phyloP scores from a whole-genome alignment of 2,888 invertebrate genomes.

The Creontiades dilutus region DNA sequence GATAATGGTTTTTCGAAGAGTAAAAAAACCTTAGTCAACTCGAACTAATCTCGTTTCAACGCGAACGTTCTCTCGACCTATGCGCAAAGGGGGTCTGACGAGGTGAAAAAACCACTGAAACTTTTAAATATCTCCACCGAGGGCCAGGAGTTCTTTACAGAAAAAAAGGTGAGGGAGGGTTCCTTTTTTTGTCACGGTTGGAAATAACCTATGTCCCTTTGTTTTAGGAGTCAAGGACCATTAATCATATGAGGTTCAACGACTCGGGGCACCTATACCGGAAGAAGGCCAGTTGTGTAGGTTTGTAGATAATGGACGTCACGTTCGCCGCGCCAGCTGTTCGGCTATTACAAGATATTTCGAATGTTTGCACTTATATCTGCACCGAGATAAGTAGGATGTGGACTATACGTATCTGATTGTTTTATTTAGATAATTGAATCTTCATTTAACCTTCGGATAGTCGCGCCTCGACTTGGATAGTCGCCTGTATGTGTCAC shows the following conservation, averaged over 20 bases:
- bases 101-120: conserved; percentile 56
- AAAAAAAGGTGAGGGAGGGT: conserved; percentile 26
- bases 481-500: no score
- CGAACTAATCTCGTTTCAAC: conserved; percentile 14
- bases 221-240: conserved; percentile 61
- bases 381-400: no score
- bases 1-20: conserved; percentile 1
- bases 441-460: no score
- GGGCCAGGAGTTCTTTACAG: neutral
- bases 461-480: no score
- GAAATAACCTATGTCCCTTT: conserved; percentile 66
- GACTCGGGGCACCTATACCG: conserved; percentile 19
- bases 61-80: conserved; percentile 3
- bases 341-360: neutral
- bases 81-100: conserved; percentile 30
- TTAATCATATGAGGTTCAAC: conserved; percentile 64
- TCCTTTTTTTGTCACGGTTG: conserved; percentile 59
- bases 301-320: conserved; percentile 5
- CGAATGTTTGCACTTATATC: neutral
- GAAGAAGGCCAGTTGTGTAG: conserved; percentile 29
- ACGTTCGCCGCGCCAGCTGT: neutral
- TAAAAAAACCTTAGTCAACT: conserved; percentile 12
- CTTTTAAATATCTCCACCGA: conserved; percentile 44
- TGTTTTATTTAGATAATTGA: no score
- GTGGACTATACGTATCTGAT: no score